These are phyloP conservation scores for Philopedon plagiatum DNA, from an alignment of 2,888 invertebrate genomes.

Conservation along the genomic window DNA sequence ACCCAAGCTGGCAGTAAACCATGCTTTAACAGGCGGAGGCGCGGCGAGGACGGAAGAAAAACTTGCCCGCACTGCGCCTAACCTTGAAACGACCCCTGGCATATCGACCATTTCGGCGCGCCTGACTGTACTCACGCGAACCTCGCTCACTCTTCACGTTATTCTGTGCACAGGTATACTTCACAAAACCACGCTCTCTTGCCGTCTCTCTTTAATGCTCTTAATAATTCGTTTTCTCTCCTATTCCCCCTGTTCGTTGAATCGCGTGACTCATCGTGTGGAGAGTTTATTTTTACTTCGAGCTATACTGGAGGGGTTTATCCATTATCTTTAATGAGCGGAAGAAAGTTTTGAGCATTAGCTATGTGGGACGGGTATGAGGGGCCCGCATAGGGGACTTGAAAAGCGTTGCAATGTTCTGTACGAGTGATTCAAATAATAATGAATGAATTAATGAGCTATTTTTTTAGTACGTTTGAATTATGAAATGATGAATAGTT, in stretches of 20 bases:
- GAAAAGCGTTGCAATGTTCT: background rate
- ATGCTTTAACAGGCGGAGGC: constrained; percentile 12
- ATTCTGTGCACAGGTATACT: constrained; percentile 15
- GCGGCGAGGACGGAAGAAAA: background rate
- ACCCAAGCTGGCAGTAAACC: constrained; percentile 8
- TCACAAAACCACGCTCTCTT: background rate
- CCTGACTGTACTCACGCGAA: constrained; percentile 12
- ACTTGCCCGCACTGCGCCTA: background rate
- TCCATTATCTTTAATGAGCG: constrained; percentile 25
- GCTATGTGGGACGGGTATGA: background rate
- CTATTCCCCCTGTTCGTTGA: constrained; percentile 23
- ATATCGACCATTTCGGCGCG: constrained; percentile 11
- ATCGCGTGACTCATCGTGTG: constrained; percentile 21
- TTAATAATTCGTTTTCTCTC: constrained; percentile 4
- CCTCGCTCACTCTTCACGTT: background rate
- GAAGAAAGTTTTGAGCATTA: constrained; percentile 23
- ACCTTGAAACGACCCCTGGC: constrained; percentile 26
- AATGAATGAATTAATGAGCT: too few species aligned
- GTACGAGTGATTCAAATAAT: background rate
- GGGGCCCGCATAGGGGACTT: constrained; percentile 20
- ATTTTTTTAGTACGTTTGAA: background rate
- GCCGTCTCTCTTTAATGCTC: constrained; percentile 15
- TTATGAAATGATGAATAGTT: too few species aligned
- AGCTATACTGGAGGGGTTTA: constrained; percentile 19
- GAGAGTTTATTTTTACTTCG: constrained; percentile 31